Conservation (phyloP, 2,113 vertebrate genomes). For the Trachemys scripta region DNA sequence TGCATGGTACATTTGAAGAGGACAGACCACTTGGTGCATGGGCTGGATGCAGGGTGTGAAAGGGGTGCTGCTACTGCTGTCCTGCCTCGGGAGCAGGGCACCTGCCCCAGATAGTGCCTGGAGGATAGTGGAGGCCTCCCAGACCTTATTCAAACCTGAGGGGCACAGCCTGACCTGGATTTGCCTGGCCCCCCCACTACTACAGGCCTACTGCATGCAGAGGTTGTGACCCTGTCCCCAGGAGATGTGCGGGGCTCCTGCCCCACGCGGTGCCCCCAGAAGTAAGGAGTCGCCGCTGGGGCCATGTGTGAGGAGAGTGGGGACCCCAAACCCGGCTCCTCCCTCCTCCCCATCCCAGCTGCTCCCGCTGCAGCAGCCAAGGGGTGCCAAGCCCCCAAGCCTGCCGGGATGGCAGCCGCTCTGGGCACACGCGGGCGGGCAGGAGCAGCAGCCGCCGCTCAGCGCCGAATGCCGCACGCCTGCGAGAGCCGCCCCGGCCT, state of each 20-base stretch:
- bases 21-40: background rate
- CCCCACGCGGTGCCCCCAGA: too few species aligned
- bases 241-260: background rate
- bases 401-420: background rate
- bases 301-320: background rate
- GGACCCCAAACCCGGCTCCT: background rate
- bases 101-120: background rate
- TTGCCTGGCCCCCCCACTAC: background rate
- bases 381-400: background rate
- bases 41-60: background rate
- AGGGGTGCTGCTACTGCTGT: background rate
- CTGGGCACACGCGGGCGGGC: constrained; percentile 1
- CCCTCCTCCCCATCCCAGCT: background rate
- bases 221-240: too few species aligned
- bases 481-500: too few species aligned
- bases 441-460: too few species aligned
- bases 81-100: background rate
- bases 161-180: background rate
- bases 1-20: background rate
- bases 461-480: too few species aligned
- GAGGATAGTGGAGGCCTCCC: background rate
- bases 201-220: background rate
- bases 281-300: background rate
- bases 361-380: background rate
- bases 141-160: background rate